Conservation (phyloP, 2,888 invertebrate species). For the Drosophila siamana region DNA sequence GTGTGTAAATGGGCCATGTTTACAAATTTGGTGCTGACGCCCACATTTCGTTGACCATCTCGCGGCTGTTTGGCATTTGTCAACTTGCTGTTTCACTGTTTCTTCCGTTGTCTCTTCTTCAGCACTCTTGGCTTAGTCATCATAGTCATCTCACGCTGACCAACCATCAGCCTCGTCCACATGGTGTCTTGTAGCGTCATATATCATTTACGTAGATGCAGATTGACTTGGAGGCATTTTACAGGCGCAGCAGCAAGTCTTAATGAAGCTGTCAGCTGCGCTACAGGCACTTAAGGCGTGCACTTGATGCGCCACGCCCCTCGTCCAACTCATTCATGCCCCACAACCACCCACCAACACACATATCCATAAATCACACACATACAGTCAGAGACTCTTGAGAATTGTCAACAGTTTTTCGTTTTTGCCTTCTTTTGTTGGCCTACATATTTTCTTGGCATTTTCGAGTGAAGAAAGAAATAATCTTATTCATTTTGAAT, state of each 20-base stretch:
- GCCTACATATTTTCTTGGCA: conserved; percentile 74
- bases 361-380: neutral
- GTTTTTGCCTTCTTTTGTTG: conserved; percentile 38
- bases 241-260: conserved; percentile 44
- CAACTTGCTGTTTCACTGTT: conserved; percentile 53
- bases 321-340: conserved; percentile 61
- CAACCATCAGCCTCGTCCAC: neutral
- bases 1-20: conserved; percentile 40
- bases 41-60: conserved; percentile 35
- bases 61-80: conserved; percentile 77
- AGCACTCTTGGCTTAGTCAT: conserved; percentile 57
- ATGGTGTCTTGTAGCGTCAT: neutral
- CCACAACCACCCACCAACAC: conserved; percentile 4
- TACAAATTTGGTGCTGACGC: conserved; percentile 59
- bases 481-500: conserved; percentile 73
- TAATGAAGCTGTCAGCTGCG: conserved; percentile 74
- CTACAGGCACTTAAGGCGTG: conserved; percentile 65
- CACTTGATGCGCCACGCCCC: conserved; percentile 63
- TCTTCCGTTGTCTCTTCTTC: neutral
- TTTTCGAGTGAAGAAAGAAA: conserved; percentile 67
- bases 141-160: neutral
- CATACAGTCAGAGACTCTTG: neutral
- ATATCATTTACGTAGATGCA: conserved; percentile 47
- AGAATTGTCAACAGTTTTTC: conserved; percentile 59
- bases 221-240: conserved; percentile 53